Evolutionary conservation across 37 sponge, comb jelly and placozoan genomes (phyloP).

Genomic region (Bolinopsis microptera): DNA sequence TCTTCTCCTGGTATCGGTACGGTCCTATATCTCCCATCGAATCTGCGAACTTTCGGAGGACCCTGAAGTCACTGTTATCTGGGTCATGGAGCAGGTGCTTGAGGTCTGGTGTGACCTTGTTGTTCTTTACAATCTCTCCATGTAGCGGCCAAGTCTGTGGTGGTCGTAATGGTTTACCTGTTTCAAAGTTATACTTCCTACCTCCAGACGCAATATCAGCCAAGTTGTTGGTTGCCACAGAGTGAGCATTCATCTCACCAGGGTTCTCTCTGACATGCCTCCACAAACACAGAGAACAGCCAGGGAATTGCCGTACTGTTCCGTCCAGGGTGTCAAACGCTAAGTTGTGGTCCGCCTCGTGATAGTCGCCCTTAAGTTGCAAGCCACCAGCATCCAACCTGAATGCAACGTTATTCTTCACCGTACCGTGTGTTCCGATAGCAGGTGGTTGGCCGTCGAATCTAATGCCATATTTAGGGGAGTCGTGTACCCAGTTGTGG

Average conservation of each 20-base stretch:
- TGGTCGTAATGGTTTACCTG: no score
- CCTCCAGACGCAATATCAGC: background rate
- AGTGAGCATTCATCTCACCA: background rate
- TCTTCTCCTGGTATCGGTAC: background rate
- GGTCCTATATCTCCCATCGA: background rate
- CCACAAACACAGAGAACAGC: background rate
- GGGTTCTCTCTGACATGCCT: background rate
- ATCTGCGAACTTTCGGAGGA: background rate
- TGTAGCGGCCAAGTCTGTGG: background rate
- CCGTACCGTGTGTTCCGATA: background rate
- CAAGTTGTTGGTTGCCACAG: background rate
- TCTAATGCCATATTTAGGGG: background rate
- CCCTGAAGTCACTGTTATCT: background rate
- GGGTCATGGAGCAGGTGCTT: background rate
- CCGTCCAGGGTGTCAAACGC: no score
- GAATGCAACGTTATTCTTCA: background rate
- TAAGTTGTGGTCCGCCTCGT: background rate
- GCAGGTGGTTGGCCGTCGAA: background rate
- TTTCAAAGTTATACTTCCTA: background rate
- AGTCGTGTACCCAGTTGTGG: background rate
- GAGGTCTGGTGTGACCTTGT: background rate
- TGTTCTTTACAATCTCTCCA: background rate
- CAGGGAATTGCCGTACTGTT: no score
- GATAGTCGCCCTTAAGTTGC: background rate
- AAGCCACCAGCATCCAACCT: background rate